Base-by-base conservation (phyloP, 2,797 vertebrate species). In the Allobates femoralis region DNA sequence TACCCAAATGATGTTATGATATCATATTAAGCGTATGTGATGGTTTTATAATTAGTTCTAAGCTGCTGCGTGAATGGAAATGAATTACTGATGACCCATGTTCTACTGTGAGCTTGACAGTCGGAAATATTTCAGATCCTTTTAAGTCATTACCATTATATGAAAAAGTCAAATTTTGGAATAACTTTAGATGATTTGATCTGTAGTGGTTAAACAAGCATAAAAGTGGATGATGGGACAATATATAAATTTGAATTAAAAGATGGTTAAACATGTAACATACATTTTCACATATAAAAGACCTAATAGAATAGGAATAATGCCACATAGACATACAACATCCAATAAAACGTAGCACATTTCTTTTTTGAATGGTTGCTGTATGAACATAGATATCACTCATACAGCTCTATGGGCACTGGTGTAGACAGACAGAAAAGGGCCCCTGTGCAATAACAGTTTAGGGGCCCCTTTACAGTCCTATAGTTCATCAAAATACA, bases 41-140 rank as follows among this genome's bases (percentile, higher is more conserved):
- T 84, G 73, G 73, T 74, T 84, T 74, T 60, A 83, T 83, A 75
- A 83, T 74, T 74, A 83, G 32, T 41, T 83, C 37, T 62, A 58
- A 41, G 21, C 23, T 58, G 50, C 67, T 46, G 55, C 81, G 50
- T 10, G n/a, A 64, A 64, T 64, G 16, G 78, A 50, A 80, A 64
- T 80, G 34, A 80, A 64, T 64, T 79, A 62, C 32, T 28, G 56
- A 41, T 80, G 78, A 80, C 78, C 78, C 41, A 34, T 34, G 30
- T 32, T 46, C 21, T 73, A 23, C 69, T 46, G 34, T 23, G 23
- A 73, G 37, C 69, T 46, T 73, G 69, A 21, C 37, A 46, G 34
- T 71, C 34, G 8, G 34, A 34, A 37, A n/a, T 11, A 28, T 74
- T 74, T 15, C 71, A 26, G 37, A 74, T 50, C 21, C 37, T 50